phyloP scores from a whole-genome alignment of 2,888 invertebrate species.

The Dysmachus trigonus region DNA sequence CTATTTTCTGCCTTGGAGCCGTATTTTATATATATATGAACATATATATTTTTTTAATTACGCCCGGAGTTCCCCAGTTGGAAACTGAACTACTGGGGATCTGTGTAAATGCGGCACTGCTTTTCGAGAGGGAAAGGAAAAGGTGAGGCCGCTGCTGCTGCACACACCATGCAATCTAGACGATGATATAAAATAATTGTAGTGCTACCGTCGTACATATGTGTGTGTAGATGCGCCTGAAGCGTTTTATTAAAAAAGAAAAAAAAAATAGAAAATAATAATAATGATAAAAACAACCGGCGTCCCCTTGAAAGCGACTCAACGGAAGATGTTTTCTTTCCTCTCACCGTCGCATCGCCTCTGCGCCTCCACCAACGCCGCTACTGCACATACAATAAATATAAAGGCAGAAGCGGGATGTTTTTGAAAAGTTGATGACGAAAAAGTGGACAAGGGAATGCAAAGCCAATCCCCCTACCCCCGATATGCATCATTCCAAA shows the following conservation, averaged over 20 bases:
- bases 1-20: constrained; percentile 27
- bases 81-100: constrained; percentile 42
- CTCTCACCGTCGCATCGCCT: background rate
- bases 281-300: background rate
- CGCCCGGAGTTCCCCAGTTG: constrained; percentile 17
- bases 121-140: constrained; percentile 19
- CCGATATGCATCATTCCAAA: background rate
- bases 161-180: background rate
- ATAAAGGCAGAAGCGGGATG: background rate
- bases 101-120: constrained; percentile 39
- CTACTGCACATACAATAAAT: background rate
- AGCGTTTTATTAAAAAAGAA: background rate
- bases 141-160: background rate
- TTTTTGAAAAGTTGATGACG: background rate
- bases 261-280: no score
- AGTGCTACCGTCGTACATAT: background rate
- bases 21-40: background rate
- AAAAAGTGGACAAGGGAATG: constrained; percentile 36
- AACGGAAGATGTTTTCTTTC: background rate
- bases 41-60: background rate
- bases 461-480: background rate
- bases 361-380: background rate
- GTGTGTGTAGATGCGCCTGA: background rate
- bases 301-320: background rate
- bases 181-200: background rate